These are phyloP conservation scores for Neolamprologus sp. DNA, from an alignment of 2,113 vertebrate genomes.

Conservation along the genomic window DNA sequence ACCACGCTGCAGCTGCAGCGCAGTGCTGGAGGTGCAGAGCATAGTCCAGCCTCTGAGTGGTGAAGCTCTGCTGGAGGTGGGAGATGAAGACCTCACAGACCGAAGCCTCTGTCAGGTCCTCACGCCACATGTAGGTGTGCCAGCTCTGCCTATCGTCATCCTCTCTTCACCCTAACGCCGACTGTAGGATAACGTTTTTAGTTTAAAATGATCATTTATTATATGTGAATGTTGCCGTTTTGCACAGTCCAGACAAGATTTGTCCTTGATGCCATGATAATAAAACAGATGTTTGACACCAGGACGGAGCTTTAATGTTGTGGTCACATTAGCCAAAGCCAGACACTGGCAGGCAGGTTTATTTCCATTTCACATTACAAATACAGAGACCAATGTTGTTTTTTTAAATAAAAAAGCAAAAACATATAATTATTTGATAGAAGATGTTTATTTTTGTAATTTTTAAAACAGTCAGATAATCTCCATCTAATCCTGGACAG, in stretches of 20 bases:
- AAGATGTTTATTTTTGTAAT: rapidly evolving
- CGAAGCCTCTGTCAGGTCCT: not conserved
- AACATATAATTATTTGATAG: not conserved
- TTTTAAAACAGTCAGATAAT: not conserved
- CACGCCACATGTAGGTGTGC: not conserved
- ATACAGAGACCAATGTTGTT: not conserved
- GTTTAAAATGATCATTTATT: not conserved
- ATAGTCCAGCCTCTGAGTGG: not conserved
- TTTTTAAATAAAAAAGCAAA: not conserved
- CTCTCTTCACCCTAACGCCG: not conserved
- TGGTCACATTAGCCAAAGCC: not conserved
- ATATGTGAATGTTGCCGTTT: not conserved
- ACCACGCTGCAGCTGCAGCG: not conserved
- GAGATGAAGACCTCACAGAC: not conserved
- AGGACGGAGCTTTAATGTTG: not conserved
- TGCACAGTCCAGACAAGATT: not conserved
- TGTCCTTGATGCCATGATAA: not conserved
- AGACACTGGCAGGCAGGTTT: not conserved
- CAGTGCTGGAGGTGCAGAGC: not conserved
- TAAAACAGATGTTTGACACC: not conserved
- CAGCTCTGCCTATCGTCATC: not conserved
- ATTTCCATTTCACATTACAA: not conserved
- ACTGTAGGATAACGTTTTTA: not conserved
- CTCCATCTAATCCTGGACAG: not conserved
- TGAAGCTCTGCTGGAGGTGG: not conserved